These are phyloP conservation scores for Scolanthus callimorphus DNA, from an alignment of 92 coral and sea anemone species.

Conservation along the genomic window DNA sequence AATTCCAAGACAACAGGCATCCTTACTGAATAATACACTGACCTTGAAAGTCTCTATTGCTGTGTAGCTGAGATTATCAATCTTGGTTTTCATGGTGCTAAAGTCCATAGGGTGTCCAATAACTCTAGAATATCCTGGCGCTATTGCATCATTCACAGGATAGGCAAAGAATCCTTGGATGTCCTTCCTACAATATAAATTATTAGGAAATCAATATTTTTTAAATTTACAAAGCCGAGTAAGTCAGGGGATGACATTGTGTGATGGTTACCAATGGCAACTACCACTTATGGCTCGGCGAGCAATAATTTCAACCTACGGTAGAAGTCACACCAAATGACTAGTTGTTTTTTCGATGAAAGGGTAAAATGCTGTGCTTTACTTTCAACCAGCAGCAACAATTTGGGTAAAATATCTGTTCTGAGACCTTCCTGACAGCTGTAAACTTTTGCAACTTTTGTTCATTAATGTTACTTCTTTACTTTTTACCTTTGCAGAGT, in stretches of 20 bases:
- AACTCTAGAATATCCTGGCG: slow-evolving; percentile 95
- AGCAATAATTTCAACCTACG: too few relatives aligned
- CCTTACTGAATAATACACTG: too few relatives aligned
- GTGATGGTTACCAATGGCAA: too few relatives aligned
- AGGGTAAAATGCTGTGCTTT: not conserved
- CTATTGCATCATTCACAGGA: slow-evolving; percentile 96
- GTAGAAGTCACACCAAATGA: too few relatives aligned
- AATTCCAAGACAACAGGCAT: too few relatives aligned
- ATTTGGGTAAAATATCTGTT: too few relatives aligned
- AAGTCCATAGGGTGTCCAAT: slow-evolving; percentile 95
- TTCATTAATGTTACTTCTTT: too few relatives aligned
- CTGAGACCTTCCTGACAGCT: too few relatives aligned
- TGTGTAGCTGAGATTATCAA: slow-evolving; percentile 64
- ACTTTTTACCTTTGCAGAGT: slow-evolving; percentile 81
- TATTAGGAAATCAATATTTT: not conserved
- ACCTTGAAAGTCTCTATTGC: slow-evolving; percentile 85
- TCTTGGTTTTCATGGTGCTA: slow-evolving; percentile 89
- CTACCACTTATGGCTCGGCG: too few relatives aligned
- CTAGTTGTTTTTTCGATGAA: too few relatives aligned
- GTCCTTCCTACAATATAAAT: slow-evolving; percentile 66
- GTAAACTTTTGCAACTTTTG: too few relatives aligned
- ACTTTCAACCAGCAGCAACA: not conserved
- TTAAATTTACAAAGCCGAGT: not conserved
- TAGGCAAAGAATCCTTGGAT: slow-evolving; percentile 93
- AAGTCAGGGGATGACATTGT: not conserved